Conservation (phyloP, 2,113 vertebrate genomes). For the Galbula dea region DNA sequence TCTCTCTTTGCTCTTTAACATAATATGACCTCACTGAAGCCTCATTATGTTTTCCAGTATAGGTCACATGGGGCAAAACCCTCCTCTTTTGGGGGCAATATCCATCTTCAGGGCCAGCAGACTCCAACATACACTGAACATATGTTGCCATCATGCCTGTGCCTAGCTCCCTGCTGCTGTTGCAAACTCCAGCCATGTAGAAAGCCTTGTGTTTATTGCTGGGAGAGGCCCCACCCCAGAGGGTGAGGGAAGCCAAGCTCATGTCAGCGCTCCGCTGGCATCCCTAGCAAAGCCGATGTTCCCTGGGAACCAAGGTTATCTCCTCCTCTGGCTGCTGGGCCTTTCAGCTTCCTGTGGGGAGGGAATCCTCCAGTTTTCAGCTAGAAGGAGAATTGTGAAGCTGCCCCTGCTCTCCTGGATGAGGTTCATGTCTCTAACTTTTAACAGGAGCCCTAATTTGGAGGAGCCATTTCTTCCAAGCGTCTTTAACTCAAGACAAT, state of each 20-base stretch:
- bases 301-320: neutral
- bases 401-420: neutral
- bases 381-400: neutral
- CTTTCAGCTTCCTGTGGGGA: constrained; percentile 43
- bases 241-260: neutral
- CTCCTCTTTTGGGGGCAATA: rapidly evolving
- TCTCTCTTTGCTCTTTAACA: neutral
- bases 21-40: neutral
- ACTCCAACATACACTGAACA: neutral
- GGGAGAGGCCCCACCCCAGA: neutral
- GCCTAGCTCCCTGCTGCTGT: neutral
- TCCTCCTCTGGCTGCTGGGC: neutral
- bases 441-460: constrained; percentile 46
- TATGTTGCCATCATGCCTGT: rapidly evolving
- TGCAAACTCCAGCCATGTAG: neutral
- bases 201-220: neutral
- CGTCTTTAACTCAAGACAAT: constrained; percentile 25
- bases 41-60: neutral
- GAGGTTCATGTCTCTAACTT: neutral
- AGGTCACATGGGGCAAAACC: neutral
- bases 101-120: neutral
- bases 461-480: constrained; percentile 61
- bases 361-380: constrained; percentile 12
- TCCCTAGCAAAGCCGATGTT: neutral
- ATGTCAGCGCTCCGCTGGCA: neutral